A percentile compares a stretch with the other conserved stretches of the same genome.
Evolutionary conservation across 1,140 invertebrate genomes (phyloP).

Genomic region (Phortica variegata): DNA sequence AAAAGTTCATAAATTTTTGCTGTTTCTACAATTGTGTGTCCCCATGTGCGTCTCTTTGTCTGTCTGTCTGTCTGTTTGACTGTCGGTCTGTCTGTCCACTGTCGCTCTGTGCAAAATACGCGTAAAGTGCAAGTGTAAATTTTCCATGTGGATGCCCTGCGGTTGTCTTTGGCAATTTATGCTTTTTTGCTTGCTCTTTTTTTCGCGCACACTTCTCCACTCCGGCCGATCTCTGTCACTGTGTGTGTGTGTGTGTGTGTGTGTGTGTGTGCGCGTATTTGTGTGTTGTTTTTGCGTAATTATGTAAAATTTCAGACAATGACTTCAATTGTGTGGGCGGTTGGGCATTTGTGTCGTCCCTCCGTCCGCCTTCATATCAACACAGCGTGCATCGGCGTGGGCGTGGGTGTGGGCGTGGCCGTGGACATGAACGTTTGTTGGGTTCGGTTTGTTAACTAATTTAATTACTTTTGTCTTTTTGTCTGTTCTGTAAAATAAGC

Average conservation of each 20-base stretch:
- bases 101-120: conserved; percentile 2
- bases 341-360: too few relatives aligned
- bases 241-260: too few relatives aligned
- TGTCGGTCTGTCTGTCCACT: conserved; percentile 7
- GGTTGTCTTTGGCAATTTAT: conserved; percentile 51
- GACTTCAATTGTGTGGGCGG: too few relatives aligned
- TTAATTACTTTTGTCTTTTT: conserved; percentile 46
- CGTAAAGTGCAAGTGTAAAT: not conserved
- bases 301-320: too few relatives aligned
- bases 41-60: not conserved
- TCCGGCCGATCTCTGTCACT: not conserved
- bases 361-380: too few relatives aligned
- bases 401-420: too few relatives aligned
- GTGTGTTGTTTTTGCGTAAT: not conserved
- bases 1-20: too few relatives aligned
- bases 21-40: too few relatives aligned
- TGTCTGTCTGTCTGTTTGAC: conserved; percentile 12
- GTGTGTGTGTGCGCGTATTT: conserved; percentile 19
- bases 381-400: too few relatives aligned
- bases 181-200: conserved; percentile 20
- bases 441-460: conserved; percentile 37
- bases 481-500: too few relatives aligned
- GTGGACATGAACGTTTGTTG: too few relatives aligned
- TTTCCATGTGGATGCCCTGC: conserved; percentile 9
- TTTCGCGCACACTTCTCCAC: not conserved